Conservation (phyloP, 2,888 invertebrate species). For the Phortica magna region DNA sequence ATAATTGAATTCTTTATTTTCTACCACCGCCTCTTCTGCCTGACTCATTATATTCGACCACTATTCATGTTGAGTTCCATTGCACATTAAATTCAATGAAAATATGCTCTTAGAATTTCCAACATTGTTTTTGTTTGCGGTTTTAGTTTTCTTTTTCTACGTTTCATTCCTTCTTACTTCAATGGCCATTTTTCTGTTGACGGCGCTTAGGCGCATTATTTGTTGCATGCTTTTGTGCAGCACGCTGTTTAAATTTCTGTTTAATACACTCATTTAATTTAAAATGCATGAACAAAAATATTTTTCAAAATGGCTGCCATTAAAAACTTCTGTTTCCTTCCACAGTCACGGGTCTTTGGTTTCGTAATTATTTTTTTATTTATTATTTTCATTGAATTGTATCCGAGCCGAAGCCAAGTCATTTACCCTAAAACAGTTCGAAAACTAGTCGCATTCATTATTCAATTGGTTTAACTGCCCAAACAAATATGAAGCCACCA, state of each 20-base stretch:
- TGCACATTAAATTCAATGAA: neutral
- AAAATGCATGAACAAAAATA: constrained; percentile 27
- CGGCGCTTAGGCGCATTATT: constrained; percentile 18
- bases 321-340: too few species aligned
- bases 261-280: constrained; percentile 13
- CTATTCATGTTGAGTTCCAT: neutral
- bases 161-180: neutral
- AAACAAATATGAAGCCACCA: neutral
- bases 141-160: neutral
- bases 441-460: constrained; percentile 14
- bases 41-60: neutral
- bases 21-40: neutral
- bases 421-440: neutral
- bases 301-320: constrained; percentile 1
- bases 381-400: neutral
- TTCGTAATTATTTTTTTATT: neutral
- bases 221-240: constrained; percentile 13
- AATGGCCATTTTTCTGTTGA: neutral
- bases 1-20: neutral
- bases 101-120: neutral
- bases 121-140: neutral
- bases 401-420: neutral
- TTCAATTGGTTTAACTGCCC: neutral
- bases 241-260: neutral
- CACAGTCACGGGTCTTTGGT: too few species aligned